Conservation (phyloP, 2,113 vertebrate genomes). For the Colaptes auratus region DNA sequence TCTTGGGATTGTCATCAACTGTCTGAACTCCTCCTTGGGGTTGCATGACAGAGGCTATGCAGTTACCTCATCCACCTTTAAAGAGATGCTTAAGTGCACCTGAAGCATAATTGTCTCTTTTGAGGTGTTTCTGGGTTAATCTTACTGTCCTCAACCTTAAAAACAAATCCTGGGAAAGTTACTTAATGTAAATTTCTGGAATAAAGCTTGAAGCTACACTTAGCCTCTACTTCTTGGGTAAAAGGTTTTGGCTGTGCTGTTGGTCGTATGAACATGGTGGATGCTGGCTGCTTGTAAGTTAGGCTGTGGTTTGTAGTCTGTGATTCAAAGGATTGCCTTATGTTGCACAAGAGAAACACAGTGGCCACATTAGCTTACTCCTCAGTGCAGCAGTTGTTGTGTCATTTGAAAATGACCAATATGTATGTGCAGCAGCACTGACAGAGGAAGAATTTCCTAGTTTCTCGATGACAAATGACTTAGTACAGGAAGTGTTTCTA, state of each 20-base stretch:
- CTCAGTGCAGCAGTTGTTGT: neutral
- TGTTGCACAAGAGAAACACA: neutral
- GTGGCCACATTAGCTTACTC: neutral
- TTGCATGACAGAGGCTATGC: neutral
- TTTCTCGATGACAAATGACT: neutral
- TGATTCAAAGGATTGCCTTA: neutral
- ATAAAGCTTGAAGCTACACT: neutral
- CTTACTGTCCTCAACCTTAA: neutral
- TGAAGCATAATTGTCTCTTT: neutral
- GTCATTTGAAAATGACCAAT: neutral
- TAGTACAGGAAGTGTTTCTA: neutral
- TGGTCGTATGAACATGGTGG: neutral
- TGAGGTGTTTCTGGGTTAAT: neutral
- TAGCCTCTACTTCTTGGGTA: neutral
- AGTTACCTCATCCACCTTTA: neutral
- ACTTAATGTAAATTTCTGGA: neutral
- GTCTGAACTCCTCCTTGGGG: neutral
- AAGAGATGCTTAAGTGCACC: neutral
- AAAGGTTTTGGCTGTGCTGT: neutral
- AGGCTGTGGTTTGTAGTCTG: neutral
- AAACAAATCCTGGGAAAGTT: neutral
- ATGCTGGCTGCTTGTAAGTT: neutral
- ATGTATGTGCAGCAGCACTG: neutral
- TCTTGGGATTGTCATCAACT: neutral
- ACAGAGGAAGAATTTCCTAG: neutral